phyloP scores from a whole-genome alignment of 2,113 vertebrate species.

The Chaetorhynchus papuensis region DNA sequence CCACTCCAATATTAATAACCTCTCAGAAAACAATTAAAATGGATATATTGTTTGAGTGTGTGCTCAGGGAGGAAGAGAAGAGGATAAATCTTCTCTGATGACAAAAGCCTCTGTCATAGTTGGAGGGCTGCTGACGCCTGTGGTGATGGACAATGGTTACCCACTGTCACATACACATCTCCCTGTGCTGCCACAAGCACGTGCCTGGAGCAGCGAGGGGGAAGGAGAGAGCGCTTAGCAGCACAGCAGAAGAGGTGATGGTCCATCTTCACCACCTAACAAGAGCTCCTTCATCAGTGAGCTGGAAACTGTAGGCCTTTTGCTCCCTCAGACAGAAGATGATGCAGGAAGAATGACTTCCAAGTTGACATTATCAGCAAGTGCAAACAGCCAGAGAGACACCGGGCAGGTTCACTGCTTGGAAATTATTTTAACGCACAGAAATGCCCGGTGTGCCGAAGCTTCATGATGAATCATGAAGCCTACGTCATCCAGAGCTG shows the following conservation, averaged over 20 bases:
- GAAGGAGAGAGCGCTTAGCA: neutral
- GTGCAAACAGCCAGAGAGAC: neutral
- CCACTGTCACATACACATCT: neutral
- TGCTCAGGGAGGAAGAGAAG: neutral
- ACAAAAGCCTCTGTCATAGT: neutral
- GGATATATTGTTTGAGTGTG: neutral
- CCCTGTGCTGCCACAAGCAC: neutral
- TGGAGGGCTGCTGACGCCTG: neutral
- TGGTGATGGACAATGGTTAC: neutral
- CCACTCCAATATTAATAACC: conserved; percentile 31
- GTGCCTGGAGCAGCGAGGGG: neutral
- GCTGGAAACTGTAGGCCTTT: neutral
- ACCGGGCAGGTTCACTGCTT: neutral
- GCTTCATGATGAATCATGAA: neutral
- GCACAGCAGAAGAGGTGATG: neutral
- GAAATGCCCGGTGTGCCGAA: neutral
- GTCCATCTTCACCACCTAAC: neutral
- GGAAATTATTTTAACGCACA: neutral
- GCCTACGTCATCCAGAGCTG: rapidly evolving
- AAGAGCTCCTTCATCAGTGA: neutral
- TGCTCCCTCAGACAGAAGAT: neutral
- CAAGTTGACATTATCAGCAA: neutral
- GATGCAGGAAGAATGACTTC: neutral
- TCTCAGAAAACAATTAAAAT: conserved; percentile 39
- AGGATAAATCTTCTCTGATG: neutral